A percentile compares a stretch with the other conserved stretches of the same genome.
Evolutionary conservation across 2,113 vertebrate genomes (phyloP).

Genomic region (Ptychochromis oligacanthus): DNA sequence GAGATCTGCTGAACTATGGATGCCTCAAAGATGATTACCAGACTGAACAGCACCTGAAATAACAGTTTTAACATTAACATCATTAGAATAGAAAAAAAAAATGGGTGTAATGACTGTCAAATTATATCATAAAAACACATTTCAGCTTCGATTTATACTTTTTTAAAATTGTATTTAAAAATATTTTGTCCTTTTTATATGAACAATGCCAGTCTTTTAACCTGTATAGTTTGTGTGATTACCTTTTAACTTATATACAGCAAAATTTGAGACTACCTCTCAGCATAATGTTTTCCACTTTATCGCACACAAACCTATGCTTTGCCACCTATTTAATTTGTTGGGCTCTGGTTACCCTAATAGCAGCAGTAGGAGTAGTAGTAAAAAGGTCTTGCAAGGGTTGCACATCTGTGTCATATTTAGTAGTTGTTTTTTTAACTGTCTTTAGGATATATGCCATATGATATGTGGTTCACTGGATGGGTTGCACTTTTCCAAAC

Average conservation of each 20-base stretch:
- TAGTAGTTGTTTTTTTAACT: neutral
- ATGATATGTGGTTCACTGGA: neutral
- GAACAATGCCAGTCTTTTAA: neutral
- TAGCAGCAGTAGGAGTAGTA: neutral
- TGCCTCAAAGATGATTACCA: too few relatives aligned
- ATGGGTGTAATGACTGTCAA: too few relatives aligned
- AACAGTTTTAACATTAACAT: too few relatives aligned
- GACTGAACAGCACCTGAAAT: neutral
- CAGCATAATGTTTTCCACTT: neutral
- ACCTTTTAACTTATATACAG: neutral
- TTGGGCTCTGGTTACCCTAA: neutral
- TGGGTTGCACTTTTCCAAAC: rapidly evolving
- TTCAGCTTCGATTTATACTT: too few relatives aligned
- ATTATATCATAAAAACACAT: too few relatives aligned
- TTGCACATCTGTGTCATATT: neutral
- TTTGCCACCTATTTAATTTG: neutral
- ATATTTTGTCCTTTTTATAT: neutral
- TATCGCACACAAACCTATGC: neutral
- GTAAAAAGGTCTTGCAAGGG: neutral
- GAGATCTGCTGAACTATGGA: neutral
- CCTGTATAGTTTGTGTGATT: neutral
- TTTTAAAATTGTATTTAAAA: neutral
- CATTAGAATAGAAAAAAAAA: neutral
- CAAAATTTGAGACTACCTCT: neutral
- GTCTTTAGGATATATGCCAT: neutral